These are phyloP conservation scores for Oconnorella tubifera DNA, from an alignment of 2,888 invertebrate species.

Conservation along the genomic window DNA sequence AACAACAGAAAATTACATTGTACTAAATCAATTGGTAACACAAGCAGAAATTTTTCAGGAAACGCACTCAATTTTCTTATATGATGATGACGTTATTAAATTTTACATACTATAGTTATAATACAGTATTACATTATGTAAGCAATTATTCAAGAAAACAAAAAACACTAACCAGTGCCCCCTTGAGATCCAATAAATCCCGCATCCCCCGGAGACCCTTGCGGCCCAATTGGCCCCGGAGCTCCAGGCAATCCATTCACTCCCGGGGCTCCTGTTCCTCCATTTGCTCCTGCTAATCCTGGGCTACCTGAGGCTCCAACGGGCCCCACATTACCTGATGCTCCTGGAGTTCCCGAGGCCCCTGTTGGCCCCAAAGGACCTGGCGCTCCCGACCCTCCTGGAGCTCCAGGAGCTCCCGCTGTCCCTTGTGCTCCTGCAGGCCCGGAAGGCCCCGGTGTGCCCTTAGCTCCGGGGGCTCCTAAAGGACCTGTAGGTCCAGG, in stretches of 20 bases:
- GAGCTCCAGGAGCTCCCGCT: constrained; percentile 40
- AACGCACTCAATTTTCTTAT: too few relatives aligned
- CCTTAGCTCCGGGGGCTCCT: constrained; percentile 18
- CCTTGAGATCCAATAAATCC: constrained; percentile 35
- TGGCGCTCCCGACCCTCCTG: constrained; percentile 17
- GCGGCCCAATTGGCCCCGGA: constrained; percentile 31
- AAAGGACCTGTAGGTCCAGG: constrained; percentile 24
- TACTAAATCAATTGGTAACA: too few relatives aligned
- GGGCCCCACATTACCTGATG: constrained; percentile 15
- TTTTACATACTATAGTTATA: too few relatives aligned
- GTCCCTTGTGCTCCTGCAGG: constrained; percentile 24
- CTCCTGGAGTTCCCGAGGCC: constrained; percentile 8
- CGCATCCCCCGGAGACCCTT: background rate
- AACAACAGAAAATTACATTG: too few relatives aligned
- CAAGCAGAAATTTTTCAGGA: too few relatives aligned
- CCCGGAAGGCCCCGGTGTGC: constrained; percentile 23
- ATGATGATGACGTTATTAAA: too few relatives aligned
- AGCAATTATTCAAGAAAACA: too few relatives aligned
- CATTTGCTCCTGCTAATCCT: constrained; percentile 9
- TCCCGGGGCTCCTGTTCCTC: constrained; percentile 20
- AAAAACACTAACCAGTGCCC: constrained; percentile 13
- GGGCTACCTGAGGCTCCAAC: constrained; percentile 15
- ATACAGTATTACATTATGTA: too few relatives aligned
- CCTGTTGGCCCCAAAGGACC: background rate
- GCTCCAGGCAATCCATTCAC: constrained; percentile 24